Conservation (phyloP, 2,113 vertebrate genomes). For the Tachysurus vachellii region DNA sequence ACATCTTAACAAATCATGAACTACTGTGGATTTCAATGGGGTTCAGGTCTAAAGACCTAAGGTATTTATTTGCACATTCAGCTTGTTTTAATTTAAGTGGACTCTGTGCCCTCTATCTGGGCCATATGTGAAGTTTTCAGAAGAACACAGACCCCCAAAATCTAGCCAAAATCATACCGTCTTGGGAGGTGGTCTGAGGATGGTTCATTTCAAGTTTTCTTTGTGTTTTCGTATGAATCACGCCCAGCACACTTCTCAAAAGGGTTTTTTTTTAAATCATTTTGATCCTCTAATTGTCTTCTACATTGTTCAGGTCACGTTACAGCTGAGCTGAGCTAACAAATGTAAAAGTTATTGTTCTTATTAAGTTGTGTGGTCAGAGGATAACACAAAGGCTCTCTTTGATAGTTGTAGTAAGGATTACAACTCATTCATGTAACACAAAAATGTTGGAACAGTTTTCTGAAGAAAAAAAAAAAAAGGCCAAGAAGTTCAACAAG, state of each 20-base stretch:
- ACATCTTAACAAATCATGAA: background rate
- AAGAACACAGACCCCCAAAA: too few species aligned
- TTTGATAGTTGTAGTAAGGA: background rate
- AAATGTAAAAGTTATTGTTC: background rate
- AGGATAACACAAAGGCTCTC: background rate
- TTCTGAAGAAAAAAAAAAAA: background rate
- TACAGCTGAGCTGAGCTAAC: background rate
- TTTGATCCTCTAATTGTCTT: background rate
- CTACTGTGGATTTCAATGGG: background rate
- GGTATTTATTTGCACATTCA: background rate
- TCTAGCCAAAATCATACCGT: background rate
- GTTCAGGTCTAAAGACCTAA: background rate
- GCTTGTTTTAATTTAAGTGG: background rate
- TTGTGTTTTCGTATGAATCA: conserved; percentile 7
- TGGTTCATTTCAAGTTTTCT: background rate
- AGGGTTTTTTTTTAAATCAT: background rate
- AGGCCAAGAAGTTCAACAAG: background rate
- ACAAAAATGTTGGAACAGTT: background rate
- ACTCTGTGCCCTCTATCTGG: background rate
- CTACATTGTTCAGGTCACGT: background rate
- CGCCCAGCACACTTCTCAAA: background rate
- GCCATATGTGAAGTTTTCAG: background rate
- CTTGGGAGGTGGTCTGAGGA: conserved; percentile 7
- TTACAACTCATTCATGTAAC: background rate
- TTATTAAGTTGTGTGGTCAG: background rate